These are phyloP conservation scores for Peribatodes rhomboidaria DNA, from an alignment of 2,888 invertebrate genomes.

Conservation along the genomic window DNA sequence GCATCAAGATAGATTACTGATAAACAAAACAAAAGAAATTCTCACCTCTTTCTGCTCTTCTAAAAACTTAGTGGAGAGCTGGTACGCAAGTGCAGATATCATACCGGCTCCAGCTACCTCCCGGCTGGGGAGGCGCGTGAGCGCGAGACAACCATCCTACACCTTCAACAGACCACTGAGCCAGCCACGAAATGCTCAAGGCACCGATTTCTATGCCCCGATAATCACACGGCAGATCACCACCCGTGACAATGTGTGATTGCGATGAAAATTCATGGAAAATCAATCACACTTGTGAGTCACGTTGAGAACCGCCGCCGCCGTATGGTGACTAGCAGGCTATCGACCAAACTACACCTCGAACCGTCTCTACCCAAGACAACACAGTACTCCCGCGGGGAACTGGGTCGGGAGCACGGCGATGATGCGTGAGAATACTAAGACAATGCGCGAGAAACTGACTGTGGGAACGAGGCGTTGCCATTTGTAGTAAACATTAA, in stretches of 20 bases:
- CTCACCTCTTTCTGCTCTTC: conserved; percentile 70
- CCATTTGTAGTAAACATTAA: conserved; percentile 83
- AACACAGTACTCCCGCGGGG: conserved; percentile 31
- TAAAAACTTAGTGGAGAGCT: conserved; percentile 77
- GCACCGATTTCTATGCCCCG: conserved; percentile 36
- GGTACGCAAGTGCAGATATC: conserved; percentile 79
- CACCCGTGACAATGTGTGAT: conserved; percentile 45
- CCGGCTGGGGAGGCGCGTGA: conserved; percentile 60
- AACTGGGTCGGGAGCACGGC: conserved; percentile 67
- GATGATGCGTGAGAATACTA: conserved; percentile 76
- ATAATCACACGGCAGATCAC: conserved; percentile 39
- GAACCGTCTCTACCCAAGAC: conserved; percentile 35
- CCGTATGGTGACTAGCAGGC: conserved; percentile 46
- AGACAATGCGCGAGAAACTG: conserved; percentile 84
- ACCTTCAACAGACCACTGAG: conserved; percentile 45
- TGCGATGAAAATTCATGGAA: conserved; percentile 56
- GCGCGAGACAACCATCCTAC: conserved; percentile 59
- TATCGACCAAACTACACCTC: conserved; percentile 60
- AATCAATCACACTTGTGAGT: conserved; percentile 65
- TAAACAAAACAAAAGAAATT: neutral
- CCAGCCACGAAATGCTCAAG: conserved; percentile 20
- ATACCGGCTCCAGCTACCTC: conserved; percentile 66
- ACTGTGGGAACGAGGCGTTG: conserved; percentile 87
- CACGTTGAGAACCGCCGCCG: conserved; percentile 52
- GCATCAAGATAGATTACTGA: neutral